Conservation (phyloP, 2,797 vertebrate species). For the Danio kyathit region DNA sequence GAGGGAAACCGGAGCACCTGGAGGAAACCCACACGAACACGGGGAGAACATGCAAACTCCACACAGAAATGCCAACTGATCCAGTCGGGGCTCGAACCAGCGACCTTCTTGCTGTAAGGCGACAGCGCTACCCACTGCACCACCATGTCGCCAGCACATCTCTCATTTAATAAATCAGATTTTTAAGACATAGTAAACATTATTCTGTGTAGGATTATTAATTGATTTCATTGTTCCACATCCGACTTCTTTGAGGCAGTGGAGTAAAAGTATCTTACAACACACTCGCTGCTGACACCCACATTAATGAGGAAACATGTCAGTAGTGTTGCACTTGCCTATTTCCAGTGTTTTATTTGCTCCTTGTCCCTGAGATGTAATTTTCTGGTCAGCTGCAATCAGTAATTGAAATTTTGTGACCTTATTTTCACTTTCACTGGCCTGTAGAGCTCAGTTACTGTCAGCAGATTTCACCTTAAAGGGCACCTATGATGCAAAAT, state of each 20-base stretch:
- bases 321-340: conserved; percentile 7
- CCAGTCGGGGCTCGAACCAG: too few relatives aligned
- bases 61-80: too few relatives aligned
- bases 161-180: neutral
- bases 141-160: too few relatives aligned
- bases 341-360: conserved; percentile 26
- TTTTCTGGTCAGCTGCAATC: conserved; percentile 54
- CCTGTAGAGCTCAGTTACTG: conserved; percentile 4
- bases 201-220: neutral
- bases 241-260: neutral
- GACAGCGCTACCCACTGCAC: too few relatives aligned
- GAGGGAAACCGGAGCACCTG: too few relatives aligned
- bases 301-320: neutral
- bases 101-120: too few relatives aligned
- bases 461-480: neutral
- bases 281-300: neutral
- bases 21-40: too few relatives aligned
- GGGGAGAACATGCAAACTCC: too few relatives aligned
- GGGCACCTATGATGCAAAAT: too few relatives aligned
- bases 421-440: conserved; percentile 19
- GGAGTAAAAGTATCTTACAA: neutral
- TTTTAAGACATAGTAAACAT: neutral
- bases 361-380: conserved; percentile 37
- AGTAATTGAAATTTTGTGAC: conserved; percentile 50
- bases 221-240: neutral